phyloP scores from a whole-genome alignment of 2,888 invertebrate genomes.

The Synanthedon tipuliformis region DNA sequence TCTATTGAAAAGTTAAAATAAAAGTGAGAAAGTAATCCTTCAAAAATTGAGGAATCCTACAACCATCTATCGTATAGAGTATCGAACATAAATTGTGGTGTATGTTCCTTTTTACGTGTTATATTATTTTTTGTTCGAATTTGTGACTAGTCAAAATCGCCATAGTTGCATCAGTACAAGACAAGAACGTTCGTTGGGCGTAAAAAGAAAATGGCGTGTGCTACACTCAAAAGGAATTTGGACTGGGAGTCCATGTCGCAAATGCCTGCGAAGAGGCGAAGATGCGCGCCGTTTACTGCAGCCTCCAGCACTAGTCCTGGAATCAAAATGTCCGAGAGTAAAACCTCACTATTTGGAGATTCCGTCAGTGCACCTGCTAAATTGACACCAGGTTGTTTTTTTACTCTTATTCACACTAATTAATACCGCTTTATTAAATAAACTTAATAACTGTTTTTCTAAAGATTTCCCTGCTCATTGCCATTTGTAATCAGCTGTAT shows the following conservation, averaged over 20 bases:
- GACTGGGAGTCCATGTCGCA: slow-evolving; percentile 95
- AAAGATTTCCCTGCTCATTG: no score
- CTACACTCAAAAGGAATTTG: slow-evolving; percentile 93
- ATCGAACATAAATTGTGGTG: slow-evolving; percentile 14
- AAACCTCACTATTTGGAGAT: slow-evolving; percentile 85
- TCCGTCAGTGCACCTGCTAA: slow-evolving; percentile 78
- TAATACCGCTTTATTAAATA: slow-evolving; percentile 4
- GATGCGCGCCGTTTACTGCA: slow-evolving; percentile 90
- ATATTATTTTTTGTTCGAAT: slow-evolving; percentile 42
- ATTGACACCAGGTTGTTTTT: slow-evolving; percentile 82
- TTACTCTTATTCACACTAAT: slow-evolving; percentile 11
- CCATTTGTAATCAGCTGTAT: slow-evolving; percentile 34
- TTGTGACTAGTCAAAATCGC: slow-evolving; percentile 35
- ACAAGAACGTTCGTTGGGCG: slow-evolving; percentile 68
- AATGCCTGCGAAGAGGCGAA: slow-evolving; percentile 87
- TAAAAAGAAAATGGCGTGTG: slow-evolving; percentile 93
- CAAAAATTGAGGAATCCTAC: not conserved
- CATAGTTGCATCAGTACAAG: slow-evolving; percentile 29
- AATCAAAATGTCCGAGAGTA: slow-evolving; percentile 66
- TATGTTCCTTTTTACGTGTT: slow-evolving; percentile 27
- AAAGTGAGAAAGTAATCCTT: slow-evolving; percentile 1
- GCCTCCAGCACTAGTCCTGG: slow-evolving; percentile 62
- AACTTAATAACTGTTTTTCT: no score
- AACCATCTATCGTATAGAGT: not conserved
- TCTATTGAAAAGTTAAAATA: no score